A percentile compares a stretch with the other conserved stretches of the same genome.
Conservation (phyloP, 2,113 vertebrate species). For the Stigmatopora argus region DNA sequence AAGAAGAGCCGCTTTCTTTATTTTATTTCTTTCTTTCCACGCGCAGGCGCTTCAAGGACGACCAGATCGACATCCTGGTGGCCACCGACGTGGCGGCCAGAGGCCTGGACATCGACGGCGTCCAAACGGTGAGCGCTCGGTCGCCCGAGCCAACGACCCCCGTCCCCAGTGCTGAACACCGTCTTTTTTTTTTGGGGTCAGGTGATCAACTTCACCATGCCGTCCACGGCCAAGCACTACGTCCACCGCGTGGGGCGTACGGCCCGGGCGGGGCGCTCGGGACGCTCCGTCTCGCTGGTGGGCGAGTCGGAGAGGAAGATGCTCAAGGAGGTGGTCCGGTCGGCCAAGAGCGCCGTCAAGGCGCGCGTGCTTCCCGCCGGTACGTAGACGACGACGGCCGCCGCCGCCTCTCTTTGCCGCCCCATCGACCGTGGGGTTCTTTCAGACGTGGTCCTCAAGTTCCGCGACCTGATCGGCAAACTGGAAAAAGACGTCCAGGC, state of each 20-base stretch:
- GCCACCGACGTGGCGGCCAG: conserved; percentile 95
- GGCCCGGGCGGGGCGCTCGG: conserved; percentile 83
- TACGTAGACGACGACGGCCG: conserved; percentile 33
- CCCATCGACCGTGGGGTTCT: not conserved
- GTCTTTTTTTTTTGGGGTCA: too few relatives aligned
- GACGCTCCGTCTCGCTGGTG: conserved; percentile 90
- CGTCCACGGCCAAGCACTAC: conserved; percentile 90
- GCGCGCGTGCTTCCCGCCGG: conserved; percentile 88
- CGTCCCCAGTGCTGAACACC: too few relatives aligned
- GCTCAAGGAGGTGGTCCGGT: conserved; percentile 92
- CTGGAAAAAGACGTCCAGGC: conserved; percentile 90
- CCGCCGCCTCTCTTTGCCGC: not conserved
- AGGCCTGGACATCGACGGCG: conserved; percentile 92
- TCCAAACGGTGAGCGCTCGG: conserved; percentile 81
- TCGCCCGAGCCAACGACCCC: too few relatives aligned
- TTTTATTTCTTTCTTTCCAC: too few relatives aligned
- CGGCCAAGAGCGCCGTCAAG: conserved; percentile 83
- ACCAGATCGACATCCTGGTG: conserved; percentile 93
- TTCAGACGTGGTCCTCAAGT: conserved; percentile 89
- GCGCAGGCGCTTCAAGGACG: conserved; percentile 92
- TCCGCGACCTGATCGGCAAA: conserved; percentile 88
- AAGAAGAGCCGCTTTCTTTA: too few relatives aligned
- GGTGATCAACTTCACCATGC: conserved; percentile 99
- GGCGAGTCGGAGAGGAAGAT: conserved; percentile 90
- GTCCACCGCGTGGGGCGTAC: conserved; percentile 94